Base-by-base conservation (phyloP, 2,113 vertebrate genomes). In the Entomyzon cyanotis region DNA sequence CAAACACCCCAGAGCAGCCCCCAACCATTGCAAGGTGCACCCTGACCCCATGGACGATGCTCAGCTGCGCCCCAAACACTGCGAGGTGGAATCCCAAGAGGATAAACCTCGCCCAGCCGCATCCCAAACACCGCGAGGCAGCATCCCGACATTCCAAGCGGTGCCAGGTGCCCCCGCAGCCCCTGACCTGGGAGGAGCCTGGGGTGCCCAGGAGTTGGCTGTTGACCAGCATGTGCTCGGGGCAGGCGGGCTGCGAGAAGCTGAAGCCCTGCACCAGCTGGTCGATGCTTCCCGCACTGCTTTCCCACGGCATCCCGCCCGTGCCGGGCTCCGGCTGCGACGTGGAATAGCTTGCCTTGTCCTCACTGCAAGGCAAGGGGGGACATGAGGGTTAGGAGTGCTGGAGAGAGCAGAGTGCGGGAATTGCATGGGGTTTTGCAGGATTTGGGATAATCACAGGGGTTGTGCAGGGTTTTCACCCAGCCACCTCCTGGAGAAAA, bases 151-250 rank as follows among this genome's bases (percentile, higher is more conserved):
- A 30, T 10, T 7, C 46, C 87, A 15, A 0, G 46, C 0, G 30
- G 53, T 53, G 78, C 60, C 52, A 2, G 70, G 70, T 30, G 70
- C 11, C 47, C 4, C 13, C 3, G 27, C 28, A 6, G 95, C 97
- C 71, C 64, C 83, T 75, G 62, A 99, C 99, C 99, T 99, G 99
- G 64, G 99, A 99, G 87, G 99, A 99, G 58, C 99, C 99, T 0
- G 99, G 99, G 1, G 99, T 99, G 62, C 98, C 98, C 13, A 99
- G 94, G 41, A 99, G 97, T 49, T 99, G 99, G 94, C 98, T 99
- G 42, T 98, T 98, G 62, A 99, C 95, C 80, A 99, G 95, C 99
- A 99, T 99, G 96, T 99, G 99, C 73, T 99, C 99, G 7, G 98
- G 98, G 92, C 98, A 99, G 59, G 98, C 96, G 0, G 99, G 99